Evolutionary conservation across 2,113 vertebrate genomes (phyloP).

Genomic region (Tor tambroides): DNA sequence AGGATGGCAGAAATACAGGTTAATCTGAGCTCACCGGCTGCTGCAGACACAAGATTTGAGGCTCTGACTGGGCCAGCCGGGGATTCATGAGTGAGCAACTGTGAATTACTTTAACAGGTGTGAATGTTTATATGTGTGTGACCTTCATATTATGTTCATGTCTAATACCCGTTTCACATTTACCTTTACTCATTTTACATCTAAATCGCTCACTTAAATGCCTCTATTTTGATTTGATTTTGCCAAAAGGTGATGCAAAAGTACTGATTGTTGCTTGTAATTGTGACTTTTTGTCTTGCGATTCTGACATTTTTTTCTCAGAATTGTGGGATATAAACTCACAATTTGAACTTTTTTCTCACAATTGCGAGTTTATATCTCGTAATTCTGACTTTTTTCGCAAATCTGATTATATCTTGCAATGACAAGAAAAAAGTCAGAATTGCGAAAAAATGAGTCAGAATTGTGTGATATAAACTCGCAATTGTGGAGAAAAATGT

Average conservation of each 20-base stretch:
- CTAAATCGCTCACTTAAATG: neutral
- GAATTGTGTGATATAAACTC: no score
- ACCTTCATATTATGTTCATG: conserved; percentile 48
- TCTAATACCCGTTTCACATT: neutral
- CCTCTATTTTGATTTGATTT: neutral
- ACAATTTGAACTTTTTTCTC: no score
- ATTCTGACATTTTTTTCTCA: no score
- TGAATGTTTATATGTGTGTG: conserved; percentile 35
- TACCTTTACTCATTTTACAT: neutral
- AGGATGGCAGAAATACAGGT: conserved; percentile 64
- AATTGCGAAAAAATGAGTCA: no score
- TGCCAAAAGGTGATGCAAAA: neutral
- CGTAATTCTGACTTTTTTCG: no score
- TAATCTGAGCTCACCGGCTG: conserved; percentile 61
- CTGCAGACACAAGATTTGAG: conserved; percentile 45
- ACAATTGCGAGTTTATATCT: no score
- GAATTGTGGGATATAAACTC: no score
- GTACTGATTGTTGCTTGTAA: no score
- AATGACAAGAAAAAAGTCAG: no score
- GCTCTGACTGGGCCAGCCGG: conserved; percentile 37
- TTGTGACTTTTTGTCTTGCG: no score
- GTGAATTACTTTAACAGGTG: conserved; percentile 64
- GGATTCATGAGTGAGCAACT: conserved; percentile 50
- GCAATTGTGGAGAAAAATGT: no score
- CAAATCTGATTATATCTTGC: no score